Percentiles rank a stretch among this genome's conserved stretches.
Evolutionary conservation across 2,888 invertebrate species (phyloP).

Genomic region (Habrosyne pyritoides): DNA sequence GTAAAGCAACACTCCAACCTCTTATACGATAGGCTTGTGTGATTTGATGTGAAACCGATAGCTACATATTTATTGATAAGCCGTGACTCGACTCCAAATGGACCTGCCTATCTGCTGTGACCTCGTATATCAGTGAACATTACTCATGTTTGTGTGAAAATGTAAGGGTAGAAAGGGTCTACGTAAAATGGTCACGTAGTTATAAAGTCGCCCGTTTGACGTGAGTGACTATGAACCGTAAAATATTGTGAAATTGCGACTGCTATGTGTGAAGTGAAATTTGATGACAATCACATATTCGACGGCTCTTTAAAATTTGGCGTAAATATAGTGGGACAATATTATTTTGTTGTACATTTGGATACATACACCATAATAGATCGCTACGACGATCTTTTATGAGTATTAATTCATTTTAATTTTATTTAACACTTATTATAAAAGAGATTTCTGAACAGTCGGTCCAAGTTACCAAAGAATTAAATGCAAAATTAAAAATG

Average conservation of each 20-base stretch:
- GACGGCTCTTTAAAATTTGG: constrained; percentile 10
- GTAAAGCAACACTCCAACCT: constrained; percentile 35
- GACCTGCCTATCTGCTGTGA: constrained; percentile 28
- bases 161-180: constrained; percentile 23
- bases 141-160: constrained; percentile 36
- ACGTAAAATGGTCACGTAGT: constrained; percentile 19
- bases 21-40: constrained; percentile 32
- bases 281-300: constrained; percentile 34
- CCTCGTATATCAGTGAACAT: constrained; percentile 30
- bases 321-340: neutral
- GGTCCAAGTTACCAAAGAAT: neutral
- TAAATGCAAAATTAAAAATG: neutral
- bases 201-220: constrained; percentile 16
- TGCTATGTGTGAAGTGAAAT: constrained; percentile 35
- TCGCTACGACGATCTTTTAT: too few species aligned
- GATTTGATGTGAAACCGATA: constrained; percentile 44
- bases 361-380: too few species aligned
- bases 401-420: too few species aligned
- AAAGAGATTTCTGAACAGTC: neutral
- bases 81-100: constrained; percentile 41
- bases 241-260: constrained; percentile 38
- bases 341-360: neutral
- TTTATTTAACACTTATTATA: too few species aligned
- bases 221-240: constrained; percentile 43
- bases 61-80: constrained; percentile 44